Conservation (phyloP, 2,797 vertebrate species). For the Diglossa cyanea region DNA sequence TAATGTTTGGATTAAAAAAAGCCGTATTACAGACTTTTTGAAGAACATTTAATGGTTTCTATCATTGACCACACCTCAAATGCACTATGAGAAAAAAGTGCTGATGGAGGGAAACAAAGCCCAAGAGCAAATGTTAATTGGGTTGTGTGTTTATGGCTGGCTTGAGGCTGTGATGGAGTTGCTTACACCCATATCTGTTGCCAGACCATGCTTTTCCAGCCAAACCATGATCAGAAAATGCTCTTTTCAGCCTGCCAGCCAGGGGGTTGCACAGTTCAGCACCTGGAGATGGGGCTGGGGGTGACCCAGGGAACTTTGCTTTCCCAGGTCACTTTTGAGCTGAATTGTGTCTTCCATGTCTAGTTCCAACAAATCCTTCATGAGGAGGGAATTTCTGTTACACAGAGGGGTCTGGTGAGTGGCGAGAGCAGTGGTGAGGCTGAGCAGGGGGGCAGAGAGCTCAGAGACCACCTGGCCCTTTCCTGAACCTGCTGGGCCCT, state of each 20-base stretch:
- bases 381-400: fast-evolving
- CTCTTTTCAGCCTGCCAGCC: not conserved
- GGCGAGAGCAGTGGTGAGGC: not conserved
- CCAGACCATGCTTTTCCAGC: not conserved
- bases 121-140: conserved; percentile 15
- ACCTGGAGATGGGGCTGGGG: not conserved
- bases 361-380: not conserved
- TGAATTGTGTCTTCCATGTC: not conserved
- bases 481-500: fast-evolving
- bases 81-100: not conserved
- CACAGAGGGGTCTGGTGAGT: not conserved
- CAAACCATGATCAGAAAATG: not conserved
- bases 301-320: not conserved
- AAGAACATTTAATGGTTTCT: not conserved
- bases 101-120: conserved; percentile 9
- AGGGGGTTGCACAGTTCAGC: not conserved
- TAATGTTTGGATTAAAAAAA: conserved; percentile 58
- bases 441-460: not conserved
- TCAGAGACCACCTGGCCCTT: not conserved
- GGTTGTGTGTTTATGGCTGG: not conserved
- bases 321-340: not conserved
- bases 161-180: not conserved
- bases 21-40: not conserved
- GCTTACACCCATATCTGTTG: not conserved
- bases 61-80: not conserved